Conservation (phyloP, 2,113 vertebrate genomes). For the Peucedramus taeniatus region DNA sequence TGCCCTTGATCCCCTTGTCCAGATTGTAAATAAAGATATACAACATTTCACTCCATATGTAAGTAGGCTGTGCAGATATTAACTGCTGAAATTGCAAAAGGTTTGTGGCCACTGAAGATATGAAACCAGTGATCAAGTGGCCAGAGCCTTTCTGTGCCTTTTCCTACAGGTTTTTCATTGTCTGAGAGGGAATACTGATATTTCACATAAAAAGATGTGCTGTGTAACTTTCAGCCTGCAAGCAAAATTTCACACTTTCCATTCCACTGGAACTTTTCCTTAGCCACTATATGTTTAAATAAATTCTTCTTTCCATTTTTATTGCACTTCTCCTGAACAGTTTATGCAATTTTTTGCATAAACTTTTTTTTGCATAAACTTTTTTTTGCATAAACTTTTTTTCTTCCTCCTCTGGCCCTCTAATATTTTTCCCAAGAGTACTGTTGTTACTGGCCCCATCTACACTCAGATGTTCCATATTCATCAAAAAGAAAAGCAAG, state of each 20-base stretch:
- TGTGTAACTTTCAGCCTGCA: neutral
- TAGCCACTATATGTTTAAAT: neutral
- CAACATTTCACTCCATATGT: neutral
- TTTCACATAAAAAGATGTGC: neutral
- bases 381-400: too few relatives aligned
- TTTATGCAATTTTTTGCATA: neutral
- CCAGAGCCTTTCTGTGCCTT: neutral
- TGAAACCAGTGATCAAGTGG: neutral
- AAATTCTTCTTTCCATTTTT: neutral
- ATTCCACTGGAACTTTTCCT: neutral
- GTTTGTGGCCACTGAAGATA: neutral
- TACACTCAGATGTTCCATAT: slow-evolving; percentile 1
- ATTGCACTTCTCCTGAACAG: neutral
- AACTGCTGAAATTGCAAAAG: neutral
- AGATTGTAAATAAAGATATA: neutral
- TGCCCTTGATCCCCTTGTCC: neutral
- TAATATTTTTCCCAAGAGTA: neutral
- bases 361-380: too few relatives aligned
- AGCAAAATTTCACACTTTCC: neutral
- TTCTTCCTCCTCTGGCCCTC: neutral
- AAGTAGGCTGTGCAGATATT: neutral
- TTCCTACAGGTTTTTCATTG: neutral
- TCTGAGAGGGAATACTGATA: neutral
- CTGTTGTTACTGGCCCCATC: neutral
- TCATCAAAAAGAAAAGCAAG: neutral